phyloP scores from a whole-genome alignment of 2,888 invertebrate species.

The Dorcus parallelipipedus region DNA sequence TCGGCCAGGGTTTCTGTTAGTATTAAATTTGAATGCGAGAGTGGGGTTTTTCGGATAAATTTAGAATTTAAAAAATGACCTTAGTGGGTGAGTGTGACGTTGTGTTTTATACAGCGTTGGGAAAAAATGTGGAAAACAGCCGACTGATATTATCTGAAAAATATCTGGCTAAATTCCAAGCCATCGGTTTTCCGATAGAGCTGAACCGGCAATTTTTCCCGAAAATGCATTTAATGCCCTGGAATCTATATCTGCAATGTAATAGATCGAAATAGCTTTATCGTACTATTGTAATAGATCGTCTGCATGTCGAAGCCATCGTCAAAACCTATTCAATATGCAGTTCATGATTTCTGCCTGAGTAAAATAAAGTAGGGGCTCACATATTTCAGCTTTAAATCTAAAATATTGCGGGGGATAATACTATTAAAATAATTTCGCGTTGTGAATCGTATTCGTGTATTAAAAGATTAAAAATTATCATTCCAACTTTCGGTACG shows the following conservation, averaged over 20 bases:
- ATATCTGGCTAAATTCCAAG: slow-evolving; percentile 3
- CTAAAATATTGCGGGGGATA: slow-evolving; percentile 9
- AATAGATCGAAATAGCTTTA: slow-evolving; percentile 10
- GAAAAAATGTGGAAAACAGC: background rate
- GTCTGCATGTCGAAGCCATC: slow-evolving; percentile 3
- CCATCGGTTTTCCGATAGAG: slow-evolving; percentile 5
- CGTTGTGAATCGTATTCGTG: no score
- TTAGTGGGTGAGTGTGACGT: background rate
- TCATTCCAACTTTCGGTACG: no score
- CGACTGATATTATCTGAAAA: background rate
- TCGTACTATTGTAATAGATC: slow-evolving; percentile 3
- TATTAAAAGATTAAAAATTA: no score
- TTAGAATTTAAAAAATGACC: background rate
- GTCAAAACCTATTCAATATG: slow-evolving; percentile 10
- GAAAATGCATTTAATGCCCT: slow-evolving; percentile 12
- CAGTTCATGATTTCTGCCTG: slow-evolving; percentile 2
- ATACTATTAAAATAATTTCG: background rate
- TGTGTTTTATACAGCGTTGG: background rate
- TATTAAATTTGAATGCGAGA: no score
- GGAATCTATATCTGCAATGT: slow-evolving; percentile 14
- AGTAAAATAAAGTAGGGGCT: slow-evolving; percentile 7
- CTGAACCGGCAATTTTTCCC: slow-evolving; percentile 12
- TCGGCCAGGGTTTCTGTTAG: no score
- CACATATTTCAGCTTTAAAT: slow-evolving; percentile 7
- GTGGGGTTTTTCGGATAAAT: no score